Conservation (phyloP, 2,113 vertebrate species). For the Gyps fulvus region DNA sequence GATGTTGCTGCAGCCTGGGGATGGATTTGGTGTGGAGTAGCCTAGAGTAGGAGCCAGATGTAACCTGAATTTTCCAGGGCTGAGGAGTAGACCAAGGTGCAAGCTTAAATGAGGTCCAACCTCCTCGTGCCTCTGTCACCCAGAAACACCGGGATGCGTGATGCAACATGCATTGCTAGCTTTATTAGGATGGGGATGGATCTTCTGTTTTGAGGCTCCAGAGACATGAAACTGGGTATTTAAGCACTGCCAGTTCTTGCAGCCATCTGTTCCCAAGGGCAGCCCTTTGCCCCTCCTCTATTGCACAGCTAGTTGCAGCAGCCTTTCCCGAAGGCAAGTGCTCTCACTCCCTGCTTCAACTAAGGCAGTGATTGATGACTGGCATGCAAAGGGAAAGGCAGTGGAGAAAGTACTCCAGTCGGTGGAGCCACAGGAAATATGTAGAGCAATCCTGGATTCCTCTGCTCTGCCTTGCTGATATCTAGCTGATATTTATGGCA, state of each 20-base stretch:
- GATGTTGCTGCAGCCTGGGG: not conserved
- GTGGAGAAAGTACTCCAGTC: not conserved
- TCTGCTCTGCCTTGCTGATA: not conserved
- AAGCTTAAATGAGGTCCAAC: not conserved
- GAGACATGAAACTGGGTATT: not conserved
- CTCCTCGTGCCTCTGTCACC: not conserved
- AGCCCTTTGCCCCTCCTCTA: not conserved
- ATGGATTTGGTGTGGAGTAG: not conserved
- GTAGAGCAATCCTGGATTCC: not conserved
- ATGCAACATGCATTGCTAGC: not conserved
- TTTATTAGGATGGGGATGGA: not conserved
- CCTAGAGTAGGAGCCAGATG: not conserved
- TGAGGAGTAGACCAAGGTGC: not conserved
- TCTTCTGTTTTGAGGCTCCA: not conserved
- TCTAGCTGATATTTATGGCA: not conserved
- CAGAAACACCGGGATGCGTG: not conserved
- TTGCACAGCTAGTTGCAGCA: not conserved
- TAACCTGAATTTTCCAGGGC: not conserved
- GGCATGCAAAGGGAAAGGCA: not conserved
- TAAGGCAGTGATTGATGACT: not conserved
- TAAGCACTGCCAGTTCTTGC: not conserved
- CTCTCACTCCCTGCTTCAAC: not conserved
- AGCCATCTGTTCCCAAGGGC: not conserved
- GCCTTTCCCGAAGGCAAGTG: not conserved
- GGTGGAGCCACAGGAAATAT: not conserved